Conservation (phyloP, 1,140 invertebrate genomes). For the Scaptomyza montana region DNA sequence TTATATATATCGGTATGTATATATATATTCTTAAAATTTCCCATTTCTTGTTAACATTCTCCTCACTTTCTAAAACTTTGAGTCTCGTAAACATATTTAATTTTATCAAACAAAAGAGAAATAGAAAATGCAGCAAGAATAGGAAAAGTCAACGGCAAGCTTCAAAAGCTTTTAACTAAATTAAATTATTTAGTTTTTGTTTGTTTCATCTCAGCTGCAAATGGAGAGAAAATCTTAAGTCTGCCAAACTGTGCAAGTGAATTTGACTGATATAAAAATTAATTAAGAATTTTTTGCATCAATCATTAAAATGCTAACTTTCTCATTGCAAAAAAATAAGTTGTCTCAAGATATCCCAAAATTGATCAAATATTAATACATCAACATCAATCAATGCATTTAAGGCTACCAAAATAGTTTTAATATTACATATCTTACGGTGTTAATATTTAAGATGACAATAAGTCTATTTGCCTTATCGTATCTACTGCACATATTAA, state of each 20-base stretch:
- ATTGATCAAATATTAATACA: no score
- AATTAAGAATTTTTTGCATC: no score
- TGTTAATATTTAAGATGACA: no score
- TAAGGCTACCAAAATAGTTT: no score
- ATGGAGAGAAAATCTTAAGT: slow-evolving; percentile 16
- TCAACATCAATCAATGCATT: no score
- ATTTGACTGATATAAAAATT: no score
- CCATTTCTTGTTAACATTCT: slow-evolving; percentile 44
- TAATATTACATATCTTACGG: no score
- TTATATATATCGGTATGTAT: no score
- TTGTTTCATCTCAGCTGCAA: slow-evolving; percentile 34
- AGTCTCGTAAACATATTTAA: slow-evolving; percentile 61
- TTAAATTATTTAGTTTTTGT: slow-evolving; percentile 65
- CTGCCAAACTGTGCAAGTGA: slow-evolving; percentile 2
- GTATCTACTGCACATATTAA: background rate
- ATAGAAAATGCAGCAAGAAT: slow-evolving; percentile 46
- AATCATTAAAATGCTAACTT: no score
- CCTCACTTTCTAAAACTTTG: slow-evolving; percentile 1
- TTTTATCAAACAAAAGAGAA: slow-evolving; percentile 59
- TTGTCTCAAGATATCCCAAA: no score
- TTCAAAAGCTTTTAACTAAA: slow-evolving; percentile 73
- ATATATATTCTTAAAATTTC: slow-evolving; percentile 55
- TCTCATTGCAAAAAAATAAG: no score
- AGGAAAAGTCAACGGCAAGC: slow-evolving; percentile 49
- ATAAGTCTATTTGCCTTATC: background rate